Evolutionary conservation across 2,113 vertebrate species (phyloP), one percentile per base, ranked within the genome.

Genomic region (Sigmodon hispidus): DNA sequence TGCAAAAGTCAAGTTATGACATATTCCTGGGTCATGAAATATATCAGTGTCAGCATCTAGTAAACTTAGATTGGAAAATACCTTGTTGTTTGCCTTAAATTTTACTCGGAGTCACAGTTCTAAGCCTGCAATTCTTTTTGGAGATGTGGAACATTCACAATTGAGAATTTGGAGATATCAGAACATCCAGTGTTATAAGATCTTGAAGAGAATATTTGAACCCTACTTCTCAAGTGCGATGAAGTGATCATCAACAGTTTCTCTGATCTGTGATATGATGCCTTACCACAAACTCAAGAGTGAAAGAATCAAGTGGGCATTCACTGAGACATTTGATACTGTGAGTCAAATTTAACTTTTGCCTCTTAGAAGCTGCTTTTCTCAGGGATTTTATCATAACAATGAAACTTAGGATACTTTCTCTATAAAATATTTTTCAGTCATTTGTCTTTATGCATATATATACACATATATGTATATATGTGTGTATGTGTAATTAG

Each of bases 1-100:
- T 94, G 36, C 40, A 95, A 93, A 90, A 84, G 43, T 26, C 24
- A 80, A 31, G 4, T 70, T 87, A 89, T 79, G 10, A 94, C 26
- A 80, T 34, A 77, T 45, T 65, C 77, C 29, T 87, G 43, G 63
- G 22, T 75, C 65, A 73, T 80, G 57, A 95, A 96, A 59, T 90
- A 83, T 1, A 96, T 48, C 43, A 48, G 45, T 76, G 45, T 94
- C 34, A 94, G 77, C 67, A 89, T 95, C 85, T 96, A 57, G 48
- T 89, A 97, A 94, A 87, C 21, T 61, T 93, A 70, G 45, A 91
- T 75, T 90, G 75, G 50, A 90, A 94, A 93, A 91, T 96, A 73
- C 59, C 21, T 72, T 55, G 34, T 31, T 63, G 83, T 29, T 92
- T 52, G 12, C 8, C 26, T 77, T 92, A 50, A 84, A 84, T 72